These are phyloP conservation scores for Aphelenchoides besseyi DNA, from an alignment of 1,140 invertebrate species.

Conservation along the genomic window DNA sequence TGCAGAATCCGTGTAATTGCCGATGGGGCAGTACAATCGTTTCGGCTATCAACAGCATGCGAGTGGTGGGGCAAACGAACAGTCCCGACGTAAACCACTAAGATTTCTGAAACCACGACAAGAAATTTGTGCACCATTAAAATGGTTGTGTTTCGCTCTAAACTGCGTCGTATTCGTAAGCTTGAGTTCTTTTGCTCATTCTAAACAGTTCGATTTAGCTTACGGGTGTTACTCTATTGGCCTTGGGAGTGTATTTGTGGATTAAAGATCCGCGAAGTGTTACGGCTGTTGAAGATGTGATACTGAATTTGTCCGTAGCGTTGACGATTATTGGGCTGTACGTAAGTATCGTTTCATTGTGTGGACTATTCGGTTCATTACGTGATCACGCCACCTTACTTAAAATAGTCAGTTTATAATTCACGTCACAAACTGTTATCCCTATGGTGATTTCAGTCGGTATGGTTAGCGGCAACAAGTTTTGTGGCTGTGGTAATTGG, in stretches of 20 bases:
- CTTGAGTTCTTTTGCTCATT: constrained; percentile 28
- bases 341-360: constrained; percentile 51
- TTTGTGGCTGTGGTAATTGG: constrained; percentile 54
- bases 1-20: neutral
- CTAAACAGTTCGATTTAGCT: constrained; percentile 45
- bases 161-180: constrained; percentile 63
- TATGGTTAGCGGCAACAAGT: constrained; percentile 50
- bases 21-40: constrained; percentile 28
- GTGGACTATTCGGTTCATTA: constrained; percentile 53
- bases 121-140: constrained; percentile 60
- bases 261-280: constrained; percentile 57
- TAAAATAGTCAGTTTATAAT: constrained; percentile 51
- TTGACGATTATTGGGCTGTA: constrained; percentile 50
- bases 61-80: neutral
- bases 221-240: constrained; percentile 49
- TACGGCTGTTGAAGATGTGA: constrained; percentile 49
- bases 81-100: neutral
- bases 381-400: constrained; percentile 58
- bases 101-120: constrained; percentile 50
- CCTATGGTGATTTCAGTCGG: constrained; percentile 51
- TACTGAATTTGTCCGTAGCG: constrained; percentile 59
- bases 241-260: constrained; percentile 58
- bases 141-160: constrained; percentile 59
- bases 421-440: constrained; percentile 5
- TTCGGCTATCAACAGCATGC: constrained; percentile 30